phyloP scores from a whole-genome alignment of 2,888 invertebrate genomes.

The Apoda limacodes region DNA sequence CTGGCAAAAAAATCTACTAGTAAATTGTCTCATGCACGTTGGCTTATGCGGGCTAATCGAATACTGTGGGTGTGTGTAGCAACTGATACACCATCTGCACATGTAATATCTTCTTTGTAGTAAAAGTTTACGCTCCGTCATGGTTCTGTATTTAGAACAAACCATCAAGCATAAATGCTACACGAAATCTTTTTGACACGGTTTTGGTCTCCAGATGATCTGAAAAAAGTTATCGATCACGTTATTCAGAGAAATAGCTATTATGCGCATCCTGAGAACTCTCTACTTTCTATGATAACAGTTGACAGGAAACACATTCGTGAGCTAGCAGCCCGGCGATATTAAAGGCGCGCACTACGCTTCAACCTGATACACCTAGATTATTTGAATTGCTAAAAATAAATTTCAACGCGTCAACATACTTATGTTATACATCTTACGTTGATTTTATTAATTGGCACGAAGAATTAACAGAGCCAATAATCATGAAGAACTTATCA shows the following conservation, averaged over 20 bases:
- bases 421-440: too few species aligned
- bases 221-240: conserved; percentile 11
- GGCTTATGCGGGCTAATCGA: conserved; percentile 19
- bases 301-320: conserved; percentile 20
- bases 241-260: conserved; percentile 18
- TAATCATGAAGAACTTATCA: too few species aligned
- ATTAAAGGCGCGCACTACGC: too few species aligned
- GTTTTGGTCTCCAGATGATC: conserved; percentile 5
- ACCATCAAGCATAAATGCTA: too few species aligned
- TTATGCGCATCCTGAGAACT: conserved; percentile 25
- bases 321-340: conserved; percentile 21
- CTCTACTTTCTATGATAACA: conserved; percentile 21
- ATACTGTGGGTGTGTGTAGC: conserved; percentile 19
- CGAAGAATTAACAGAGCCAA: too few species aligned
- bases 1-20: conserved; percentile 15
- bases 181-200: conserved; percentile 10
- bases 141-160: too few species aligned
- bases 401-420: too few species aligned
- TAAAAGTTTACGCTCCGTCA: too few species aligned
- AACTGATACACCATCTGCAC: conserved; percentile 12
- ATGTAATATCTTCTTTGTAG: conserved; percentile 16
- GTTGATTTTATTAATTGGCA: too few species aligned
- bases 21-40: conserved; percentile 19
- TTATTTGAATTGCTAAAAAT: too few species aligned
- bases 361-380: too few species aligned